phyloP scores from a whole-genome alignment of 2,113 vertebrate species.

The Chaetura pelagica region DNA sequence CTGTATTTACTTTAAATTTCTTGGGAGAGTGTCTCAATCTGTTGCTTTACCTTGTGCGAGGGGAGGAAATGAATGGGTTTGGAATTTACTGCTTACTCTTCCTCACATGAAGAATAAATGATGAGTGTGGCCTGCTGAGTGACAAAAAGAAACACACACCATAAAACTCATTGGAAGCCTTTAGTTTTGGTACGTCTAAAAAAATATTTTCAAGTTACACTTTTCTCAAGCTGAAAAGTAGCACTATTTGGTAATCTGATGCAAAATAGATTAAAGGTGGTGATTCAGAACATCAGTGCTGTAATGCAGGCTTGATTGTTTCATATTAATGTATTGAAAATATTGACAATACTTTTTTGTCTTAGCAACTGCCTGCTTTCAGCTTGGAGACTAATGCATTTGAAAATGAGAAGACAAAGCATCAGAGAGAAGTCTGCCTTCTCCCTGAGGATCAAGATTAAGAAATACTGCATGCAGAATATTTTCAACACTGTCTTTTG shows the following conservation, averaged over 20 bases:
- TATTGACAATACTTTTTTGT: not conserved
- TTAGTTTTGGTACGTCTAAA: not conserved
- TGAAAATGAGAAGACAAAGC: not conserved
- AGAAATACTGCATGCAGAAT: not conserved
- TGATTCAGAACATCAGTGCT: not conserved
- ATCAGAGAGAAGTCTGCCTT: not conserved
- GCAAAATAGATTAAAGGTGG: not conserved
- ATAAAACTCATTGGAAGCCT: not conserved
- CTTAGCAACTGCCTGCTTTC: not conserved
- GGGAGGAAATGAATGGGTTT: not conserved
- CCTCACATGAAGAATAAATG: not conserved
- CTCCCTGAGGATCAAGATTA: not conserved
- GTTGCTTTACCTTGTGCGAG: not conserved
- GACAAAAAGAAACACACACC: not conserved
- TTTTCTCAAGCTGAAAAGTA: not conserved
- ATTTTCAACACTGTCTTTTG: not conserved
- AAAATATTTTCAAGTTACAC: not conserved
- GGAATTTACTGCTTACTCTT: not conserved
- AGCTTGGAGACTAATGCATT: not conserved
- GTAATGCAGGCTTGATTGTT: not conserved
- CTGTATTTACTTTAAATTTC: not conserved
- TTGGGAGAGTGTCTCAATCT: not conserved
- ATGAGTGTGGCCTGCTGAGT: not conserved
- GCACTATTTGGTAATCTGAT: not conserved
- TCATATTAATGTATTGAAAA: not conserved